Base-by-base conservation (phyloP, 2,888 invertebrate species). In the Eustalomyia histrio region DNA sequence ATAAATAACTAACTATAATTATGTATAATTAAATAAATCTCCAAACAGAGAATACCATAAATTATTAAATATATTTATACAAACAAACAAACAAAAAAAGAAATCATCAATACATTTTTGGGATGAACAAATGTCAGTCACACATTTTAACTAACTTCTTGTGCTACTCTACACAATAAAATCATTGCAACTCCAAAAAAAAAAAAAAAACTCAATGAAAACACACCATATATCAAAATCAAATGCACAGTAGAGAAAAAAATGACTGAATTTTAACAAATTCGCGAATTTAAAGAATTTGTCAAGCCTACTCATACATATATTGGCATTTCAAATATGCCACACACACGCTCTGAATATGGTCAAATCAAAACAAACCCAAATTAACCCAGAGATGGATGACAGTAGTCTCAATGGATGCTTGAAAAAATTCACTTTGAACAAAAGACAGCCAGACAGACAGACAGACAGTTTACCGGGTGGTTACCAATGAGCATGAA, bases 221-320 rank as follows among this genome's bases (percentile, higher is more conserved):
- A 39, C 53, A 61, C 61, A 69, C n/a, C 18, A 72, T 57, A 50
- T 52, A 68, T 65, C 24, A 55, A 72, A 65, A 39, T n/a, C 35
- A 12, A 24, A 76, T 6, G n/a, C n/a, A n/a, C 43, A 2, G 43
- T 47, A n/a, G 6, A 14, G 83, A 76, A 81, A 80, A 75, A 79
- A 80, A 29, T 81, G 71, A 83, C 67, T 71, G 83, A 81, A 78
- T 76, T 80, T 80, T 76, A 82, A 79, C 80, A 83, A 82, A 83
- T 78, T 79, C 84, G 83, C 84, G 85, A 85, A 85, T 86, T 87
- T 83, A 71, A 83, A 83, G 86, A 88, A 87, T 88, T 88, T 88
- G 88, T 88, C 88, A 87, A 88, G 85, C 84, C 72, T 83, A 85
- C 84, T 73, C 80, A 79, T 81, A 68, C 76, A 72, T n/a, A 67